A percentile compares a stretch with the other conserved stretches of the same genome.
Evolutionary conservation across 1,140 invertebrate species (phyloP).

Genomic region (Drosophila nannoptera): DNA sequence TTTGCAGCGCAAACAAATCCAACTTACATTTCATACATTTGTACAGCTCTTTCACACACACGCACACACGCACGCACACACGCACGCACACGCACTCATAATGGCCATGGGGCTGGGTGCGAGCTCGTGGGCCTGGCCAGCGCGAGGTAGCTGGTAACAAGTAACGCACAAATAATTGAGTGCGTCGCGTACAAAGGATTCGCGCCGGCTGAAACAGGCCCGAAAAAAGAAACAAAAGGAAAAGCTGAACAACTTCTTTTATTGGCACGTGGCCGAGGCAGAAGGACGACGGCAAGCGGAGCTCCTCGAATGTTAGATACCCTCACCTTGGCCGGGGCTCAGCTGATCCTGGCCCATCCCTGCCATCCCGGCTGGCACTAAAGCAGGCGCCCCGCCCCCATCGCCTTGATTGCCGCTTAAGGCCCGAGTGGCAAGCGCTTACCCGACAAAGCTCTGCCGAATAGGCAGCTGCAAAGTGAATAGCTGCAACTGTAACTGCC

Average conservation of each 20-base stretch:
- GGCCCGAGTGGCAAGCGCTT: constrained; percentile 43
- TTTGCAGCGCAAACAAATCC: constrained; percentile 39
- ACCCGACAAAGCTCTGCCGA: constrained; percentile 44
- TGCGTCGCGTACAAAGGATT: constrained; percentile 61
- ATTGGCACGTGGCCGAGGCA: constrained; percentile 49
- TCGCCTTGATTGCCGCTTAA: constrained; percentile 47
- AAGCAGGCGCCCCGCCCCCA: no score
- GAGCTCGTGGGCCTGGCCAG: neutral
- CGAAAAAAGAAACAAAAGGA: constrained; percentile 18
- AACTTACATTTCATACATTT: constrained; percentile 26
- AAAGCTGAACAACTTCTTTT: constrained; percentile 55
- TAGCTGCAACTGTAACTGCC: constrained; percentile 26
- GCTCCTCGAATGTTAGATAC: constrained; percentile 16
- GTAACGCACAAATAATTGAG: constrained; percentile 73
- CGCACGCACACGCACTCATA: no score
- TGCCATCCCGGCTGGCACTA: constrained; percentile 27
- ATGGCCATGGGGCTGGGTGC: constrained; percentile 3
- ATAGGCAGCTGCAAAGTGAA: constrained; percentile 41
- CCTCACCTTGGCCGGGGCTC: neutral
- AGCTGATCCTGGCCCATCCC: neutral
- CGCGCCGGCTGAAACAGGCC: constrained; percentile 9
- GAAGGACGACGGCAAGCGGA: constrained; percentile 16
- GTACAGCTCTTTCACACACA: constrained; percentile 24
- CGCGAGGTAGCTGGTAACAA: constrained; percentile 51
- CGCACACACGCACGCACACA: no score